These are phyloP conservation scores for Enteromius treurensis DNA, from an alignment of 2,797 vertebrate species.

Conservation along the genomic window DNA sequence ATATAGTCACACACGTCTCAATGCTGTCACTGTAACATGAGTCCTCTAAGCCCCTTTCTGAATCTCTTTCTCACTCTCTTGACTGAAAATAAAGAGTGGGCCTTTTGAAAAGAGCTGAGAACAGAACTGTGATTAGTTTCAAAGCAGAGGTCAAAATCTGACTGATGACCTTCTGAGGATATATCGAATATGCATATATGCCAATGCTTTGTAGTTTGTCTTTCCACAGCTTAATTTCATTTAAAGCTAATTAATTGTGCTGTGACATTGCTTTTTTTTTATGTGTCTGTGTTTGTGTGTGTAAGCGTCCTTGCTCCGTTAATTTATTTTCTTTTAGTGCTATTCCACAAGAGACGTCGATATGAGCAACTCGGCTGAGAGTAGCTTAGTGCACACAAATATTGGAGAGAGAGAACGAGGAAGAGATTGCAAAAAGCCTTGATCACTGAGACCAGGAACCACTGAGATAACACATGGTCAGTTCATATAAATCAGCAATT, in stretches of 20 bases:
- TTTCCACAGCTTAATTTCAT: conserved; percentile 7
- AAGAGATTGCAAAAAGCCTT: conserved; percentile 25
- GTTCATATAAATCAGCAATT: conserved; percentile 34
- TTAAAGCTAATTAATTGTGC: conserved; percentile 19
- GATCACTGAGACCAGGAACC: neutral
- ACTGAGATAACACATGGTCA: neutral
- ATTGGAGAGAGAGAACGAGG: conserved; percentile 11
- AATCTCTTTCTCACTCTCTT: conserved; percentile 21
- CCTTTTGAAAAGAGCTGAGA: conserved; percentile 16
- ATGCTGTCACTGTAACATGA: conserved; percentile 35
- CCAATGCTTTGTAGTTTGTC: neutral
- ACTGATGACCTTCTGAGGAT: conserved; percentile 39
- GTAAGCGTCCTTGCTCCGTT: conserved; percentile 3
- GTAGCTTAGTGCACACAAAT: conserved; percentile 32
- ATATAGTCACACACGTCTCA: conserved; percentile 48
- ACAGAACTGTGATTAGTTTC: conserved; percentile 29
- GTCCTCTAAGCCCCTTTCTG: conserved; percentile 26
- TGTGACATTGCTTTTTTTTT: conserved; percentile 10
- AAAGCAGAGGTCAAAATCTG: conserved; percentile 33
- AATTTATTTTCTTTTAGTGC: conserved; percentile 28
- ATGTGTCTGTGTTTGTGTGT: conserved; percentile 30
- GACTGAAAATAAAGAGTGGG: conserved; percentile 2
- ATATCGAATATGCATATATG: conserved; percentile 4
- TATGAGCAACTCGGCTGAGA: conserved; percentile 33
- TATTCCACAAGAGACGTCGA: conserved; percentile 22